phyloP scores from a whole-genome alignment of 2,888 invertebrate genomes.

The Luffia ferchaultella region DNA sequence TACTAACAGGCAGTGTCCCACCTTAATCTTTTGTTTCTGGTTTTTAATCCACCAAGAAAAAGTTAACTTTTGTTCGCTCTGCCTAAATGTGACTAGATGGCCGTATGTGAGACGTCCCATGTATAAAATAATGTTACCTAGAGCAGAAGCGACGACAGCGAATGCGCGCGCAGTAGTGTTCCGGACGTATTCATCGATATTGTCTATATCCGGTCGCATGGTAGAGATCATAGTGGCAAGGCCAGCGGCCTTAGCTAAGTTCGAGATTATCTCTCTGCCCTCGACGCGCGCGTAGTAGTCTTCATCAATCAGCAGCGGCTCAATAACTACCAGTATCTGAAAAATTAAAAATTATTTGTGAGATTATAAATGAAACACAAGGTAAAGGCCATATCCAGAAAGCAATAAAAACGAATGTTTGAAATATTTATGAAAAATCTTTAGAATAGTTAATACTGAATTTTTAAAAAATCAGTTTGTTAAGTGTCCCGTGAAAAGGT shows the following conservation, averaged over 20 bases:
- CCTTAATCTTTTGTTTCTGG: too few species aligned
- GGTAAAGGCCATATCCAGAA: conserved; percentile 1
- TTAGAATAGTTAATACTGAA: too few species aligned
- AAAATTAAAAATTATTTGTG: conserved; percentile 14
- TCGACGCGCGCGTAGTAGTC: conserved; percentile 99
- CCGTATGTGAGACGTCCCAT: too few species aligned
- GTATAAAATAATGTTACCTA: too few species aligned
- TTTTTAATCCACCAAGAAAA: too few species aligned
- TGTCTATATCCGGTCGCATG: conserved; percentile 99
- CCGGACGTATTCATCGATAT: conserved; percentile 98
- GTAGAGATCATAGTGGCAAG: conserved; percentile 99
- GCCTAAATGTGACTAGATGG: too few species aligned
- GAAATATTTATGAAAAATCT: conserved; percentile 1
- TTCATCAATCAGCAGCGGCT: conserved; percentile 98
- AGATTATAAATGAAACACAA: conserved; percentile 1
- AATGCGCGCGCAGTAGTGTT: conserved; percentile 99
- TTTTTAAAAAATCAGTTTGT: too few species aligned
- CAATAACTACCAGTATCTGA: conserved; percentile 97
- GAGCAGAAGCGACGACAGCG: conserved; percentile 99
- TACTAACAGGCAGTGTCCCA: too few species aligned
- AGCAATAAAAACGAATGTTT: conserved; percentile 2
- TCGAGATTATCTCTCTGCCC: conserved; percentile 98
- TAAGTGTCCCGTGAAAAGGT: too few species aligned
- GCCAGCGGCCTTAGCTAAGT: conserved; percentile 98
- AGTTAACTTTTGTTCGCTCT: too few species aligned